Base-by-base conservation (phyloP, 2,888 invertebrate species). In the Polylopha cassiicola region DNA sequence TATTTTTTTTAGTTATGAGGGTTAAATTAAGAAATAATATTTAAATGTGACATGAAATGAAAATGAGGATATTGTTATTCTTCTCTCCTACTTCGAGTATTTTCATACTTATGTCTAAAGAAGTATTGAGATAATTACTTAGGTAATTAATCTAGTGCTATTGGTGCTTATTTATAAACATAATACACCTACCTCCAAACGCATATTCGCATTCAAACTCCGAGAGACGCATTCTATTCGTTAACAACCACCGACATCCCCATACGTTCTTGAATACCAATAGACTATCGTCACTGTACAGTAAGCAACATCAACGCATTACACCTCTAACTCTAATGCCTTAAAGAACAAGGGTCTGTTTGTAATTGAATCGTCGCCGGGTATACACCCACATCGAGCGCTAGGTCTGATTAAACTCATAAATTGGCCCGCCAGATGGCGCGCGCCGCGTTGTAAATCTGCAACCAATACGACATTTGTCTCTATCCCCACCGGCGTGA, bases 371-470 rank as follows among this genome's bases (percentile, higher is more conserved):
- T 14, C 18, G 28, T 24, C 17, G 20, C 29, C 29, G 34, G 34
- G 29, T 30, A 29, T 34, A 27, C 26, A 41, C 11, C 18, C 6
- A 34, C 41, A 36, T 30, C 34, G 29, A 26, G 41, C 39, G 43
- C 44, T 32, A 37, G 46, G 55, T 59, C 73, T 79, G 80, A 82
- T 84, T 82, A 82, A 82, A 81, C 67, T 78, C 81, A 80, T 84
- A 82, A 82, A 84, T 84, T 74, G 68, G 61, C 51, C 59, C 73
- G 71, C 76, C 82, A 82, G 78, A 77, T 78, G 80, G 71, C 73
- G 64, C 66, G 55, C 56, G 67, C 72, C 70, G 61, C 73, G 68
- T 62, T 74, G 79, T 82, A 80, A 78, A 82, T 82, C 78, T 71
- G 73, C 64, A 62, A 71, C 77, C 79, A 69, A 78, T 79, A 73